These are phyloP conservation scores for Azorinus chamasolen DNA, from an alignment of 2,888 invertebrate species.

Conservation along the genomic window DNA sequence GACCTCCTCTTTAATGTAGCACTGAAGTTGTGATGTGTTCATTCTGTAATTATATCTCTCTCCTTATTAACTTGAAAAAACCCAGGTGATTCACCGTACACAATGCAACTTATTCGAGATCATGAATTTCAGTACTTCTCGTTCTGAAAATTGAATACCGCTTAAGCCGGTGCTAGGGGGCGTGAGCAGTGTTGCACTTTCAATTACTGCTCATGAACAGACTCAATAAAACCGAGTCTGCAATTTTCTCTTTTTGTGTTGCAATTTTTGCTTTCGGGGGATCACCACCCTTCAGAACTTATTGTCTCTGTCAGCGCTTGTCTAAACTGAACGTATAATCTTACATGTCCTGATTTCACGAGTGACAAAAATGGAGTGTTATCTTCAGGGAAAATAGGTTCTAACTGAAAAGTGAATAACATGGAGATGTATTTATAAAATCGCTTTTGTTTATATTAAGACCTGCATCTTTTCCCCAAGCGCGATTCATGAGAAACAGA, in stretches of 20 bases:
- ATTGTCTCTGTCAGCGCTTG: constrained; percentile 29
- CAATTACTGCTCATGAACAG: no score
- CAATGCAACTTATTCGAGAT: no score
- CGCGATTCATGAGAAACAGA: constrained; percentile 28
- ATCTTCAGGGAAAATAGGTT: constrained; percentile 40
- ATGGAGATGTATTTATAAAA: constrained; percentile 20
- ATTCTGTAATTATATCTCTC: constrained; percentile 57
- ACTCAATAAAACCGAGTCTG: no score
- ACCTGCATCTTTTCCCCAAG: constrained; percentile 35
- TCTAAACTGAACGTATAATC: constrained; percentile 49
- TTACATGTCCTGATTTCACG: constrained; percentile 49
- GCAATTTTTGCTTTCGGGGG: no score
- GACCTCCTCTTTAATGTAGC: no score
- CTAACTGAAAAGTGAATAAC: constrained; percentile 50
- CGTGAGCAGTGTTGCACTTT: no score
- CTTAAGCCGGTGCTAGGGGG: no score
- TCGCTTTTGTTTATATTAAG: constrained; percentile 23
- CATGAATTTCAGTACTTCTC: no score
- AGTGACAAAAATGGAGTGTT: constrained; percentile 38
- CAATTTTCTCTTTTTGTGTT: no score
- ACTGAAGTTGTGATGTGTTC: constrained; percentile 51
- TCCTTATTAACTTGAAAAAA: constrained; percentile 48
- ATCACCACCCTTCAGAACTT: no score
- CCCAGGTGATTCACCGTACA: constrained; percentile 44
- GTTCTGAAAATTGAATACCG: no score